These are phyloP conservation scores for Lepidonotus clava DNA, from an alignment of 2,888 invertebrate species.

Conservation along the genomic window DNA sequence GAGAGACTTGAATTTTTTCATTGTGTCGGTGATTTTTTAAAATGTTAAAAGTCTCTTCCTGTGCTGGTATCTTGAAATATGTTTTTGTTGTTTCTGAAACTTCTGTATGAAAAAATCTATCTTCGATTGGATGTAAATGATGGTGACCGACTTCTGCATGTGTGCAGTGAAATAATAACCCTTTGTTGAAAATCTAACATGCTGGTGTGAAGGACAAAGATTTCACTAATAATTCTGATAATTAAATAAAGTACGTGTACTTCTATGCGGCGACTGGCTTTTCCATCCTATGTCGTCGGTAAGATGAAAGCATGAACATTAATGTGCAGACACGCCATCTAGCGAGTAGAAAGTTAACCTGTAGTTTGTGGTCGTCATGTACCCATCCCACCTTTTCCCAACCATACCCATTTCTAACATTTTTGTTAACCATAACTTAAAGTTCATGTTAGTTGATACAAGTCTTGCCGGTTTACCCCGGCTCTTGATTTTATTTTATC, in stretches of 20 bases:
- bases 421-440: too few species aligned
- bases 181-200: neutral
- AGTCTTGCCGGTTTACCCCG: too few species aligned
- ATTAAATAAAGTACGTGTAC: too few species aligned
- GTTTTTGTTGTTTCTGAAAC: neutral
- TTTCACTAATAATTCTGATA: too few species aligned
- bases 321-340: neutral
- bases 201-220: conserved; percentile 30
- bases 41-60: neutral
- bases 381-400: neutral
- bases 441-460: too few species aligned
- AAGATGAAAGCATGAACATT: conserved; percentile 6
- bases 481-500: too few species aligned
- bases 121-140: neutral
- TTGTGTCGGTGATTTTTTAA: neutral
- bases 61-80: neutral
- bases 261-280: too few species aligned
- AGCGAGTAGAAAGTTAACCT: conserved; percentile 20
- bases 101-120: neutral
- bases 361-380: neutral
- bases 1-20: conserved; percentile 48
- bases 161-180: neutral
- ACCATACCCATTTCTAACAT: too few species aligned
- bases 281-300: too few species aligned
- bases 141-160: conserved; percentile 21